A percentile compares a stretch with the other conserved stretches of the same genome.
phyloP scores from a whole-genome alignment of 2,797 vertebrate genomes.

The Urocyon cinereoargenteus region DNA sequence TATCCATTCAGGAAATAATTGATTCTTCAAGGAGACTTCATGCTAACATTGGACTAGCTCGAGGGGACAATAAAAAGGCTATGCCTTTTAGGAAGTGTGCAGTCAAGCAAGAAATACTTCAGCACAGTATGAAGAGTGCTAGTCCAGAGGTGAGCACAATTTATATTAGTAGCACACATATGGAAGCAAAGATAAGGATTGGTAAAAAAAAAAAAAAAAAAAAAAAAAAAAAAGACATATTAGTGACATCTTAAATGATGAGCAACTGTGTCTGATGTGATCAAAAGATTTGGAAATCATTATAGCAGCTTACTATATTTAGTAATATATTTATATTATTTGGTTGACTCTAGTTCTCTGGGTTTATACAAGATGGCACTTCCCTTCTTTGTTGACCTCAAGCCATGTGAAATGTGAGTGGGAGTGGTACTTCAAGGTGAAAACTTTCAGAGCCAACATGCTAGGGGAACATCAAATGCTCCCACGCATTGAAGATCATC shows the following conservation, averaged over 20 bases:
- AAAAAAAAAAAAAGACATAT: background rate
- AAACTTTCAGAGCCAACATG: background rate
- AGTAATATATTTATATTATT: background rate
- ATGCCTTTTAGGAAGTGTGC: background rate
- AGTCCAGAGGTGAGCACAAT: background rate
- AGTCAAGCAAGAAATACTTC: background rate
- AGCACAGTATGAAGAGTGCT: background rate
- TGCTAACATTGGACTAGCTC: background rate
- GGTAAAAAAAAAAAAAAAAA: background rate
- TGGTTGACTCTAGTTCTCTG: background rate
- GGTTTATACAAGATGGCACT: too few relatives aligned
- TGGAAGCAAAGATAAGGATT: background rate
- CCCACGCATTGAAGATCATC: background rate
- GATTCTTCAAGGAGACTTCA: background rate
- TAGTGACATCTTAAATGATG: background rate
- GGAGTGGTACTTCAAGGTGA: background rate
- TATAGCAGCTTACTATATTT: background rate
- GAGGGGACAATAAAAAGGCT: fast-evolving
- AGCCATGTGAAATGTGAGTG: background rate
- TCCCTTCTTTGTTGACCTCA: background rate
- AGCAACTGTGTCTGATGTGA: background rate
- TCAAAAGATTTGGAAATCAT: background rate
- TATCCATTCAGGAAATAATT: background rate
- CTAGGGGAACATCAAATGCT: background rate
- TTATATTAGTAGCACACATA: background rate